Base-by-base conservation (phyloP, 2,888 invertebrate species). In the Gisinianus flammeolus region DNA sequence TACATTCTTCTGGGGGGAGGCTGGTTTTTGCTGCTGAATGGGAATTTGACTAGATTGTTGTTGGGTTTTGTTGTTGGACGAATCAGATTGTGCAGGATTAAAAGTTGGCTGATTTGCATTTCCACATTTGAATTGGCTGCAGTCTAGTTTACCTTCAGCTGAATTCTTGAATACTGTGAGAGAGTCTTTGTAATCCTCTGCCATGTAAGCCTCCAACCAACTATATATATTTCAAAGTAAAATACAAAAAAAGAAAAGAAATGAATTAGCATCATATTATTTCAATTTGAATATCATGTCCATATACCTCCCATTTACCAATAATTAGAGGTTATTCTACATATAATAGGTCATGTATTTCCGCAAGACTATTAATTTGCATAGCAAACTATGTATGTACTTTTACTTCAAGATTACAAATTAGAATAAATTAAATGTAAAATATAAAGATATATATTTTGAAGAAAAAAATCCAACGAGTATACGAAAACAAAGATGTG, bases 151-250 rank as follows among this genome's bases (percentile, higher is more conserved):
- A 0, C 76, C 77, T 35, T 82, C 78, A 44, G 82, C 82, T 2
- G 79, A 80, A 4, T 74, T 56, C 64, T 72, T 69, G 12, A 82
- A 26, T 6, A 81, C 30, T 0, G 26, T 3, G n/a, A 80, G 75
- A 10, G 77, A 76, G 8, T 71, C 30, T 12, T 79, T 77, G 56
- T 82, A 82, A 19, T 78, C 70, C 0, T 54, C 52, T 8, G 82
- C 79, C 8, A 82, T 71, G 68, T 79, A 28, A 0, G 79, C 64
- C 62, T 81, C 80, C 26, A 82, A 44, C 31, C 80, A 44, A 33
- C 82, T 62, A 28, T 26, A 26, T 44, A 2, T 19, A 44, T n/a
- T n/a, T n/a, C 28, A 26, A 62, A 26, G 26, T 28, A 62, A 62
- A 24, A 26, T 58, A 22, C 1, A 58, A 58, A 22, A 58, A 58